A percentile compares a stretch with the other conserved stretches of the same genome.
These are phyloP conservation scores for Malurus alboscapulatus DNA, from an alignment of 2,113 vertebrate species.

Conservation along the genomic window DNA sequence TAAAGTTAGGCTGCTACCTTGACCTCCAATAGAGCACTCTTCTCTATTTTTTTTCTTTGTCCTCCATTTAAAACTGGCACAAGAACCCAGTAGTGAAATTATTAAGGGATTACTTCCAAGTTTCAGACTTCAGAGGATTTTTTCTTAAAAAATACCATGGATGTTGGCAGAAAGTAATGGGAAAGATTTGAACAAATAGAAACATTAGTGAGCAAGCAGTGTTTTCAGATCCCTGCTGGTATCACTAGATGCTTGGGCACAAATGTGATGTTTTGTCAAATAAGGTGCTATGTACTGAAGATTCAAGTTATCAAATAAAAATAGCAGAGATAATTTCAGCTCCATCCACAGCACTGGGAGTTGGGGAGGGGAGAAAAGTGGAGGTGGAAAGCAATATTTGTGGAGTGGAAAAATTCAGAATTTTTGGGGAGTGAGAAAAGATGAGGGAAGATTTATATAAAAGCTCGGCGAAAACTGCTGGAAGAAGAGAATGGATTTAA, in stretches of 20 bases:
- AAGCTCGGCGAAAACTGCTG: neutral
- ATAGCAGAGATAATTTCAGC: slow-evolving; percentile 35
- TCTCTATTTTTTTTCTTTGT: neutral
- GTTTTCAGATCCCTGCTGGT: neutral
- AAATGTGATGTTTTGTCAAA: slow-evolving; percentile 12
- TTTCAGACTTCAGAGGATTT: neutral
- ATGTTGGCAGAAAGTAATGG: neutral
- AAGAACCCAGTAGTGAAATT: neutral
- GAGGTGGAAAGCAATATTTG: slow-evolving; percentile 38
- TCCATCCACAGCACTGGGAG: neutral
- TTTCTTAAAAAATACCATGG: neutral
- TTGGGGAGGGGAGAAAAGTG: neutral
- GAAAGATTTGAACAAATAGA: slow-evolving; percentile 2
- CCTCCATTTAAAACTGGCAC: neutral
- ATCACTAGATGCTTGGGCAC: neutral
- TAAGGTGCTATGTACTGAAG: neutral
- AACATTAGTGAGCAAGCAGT: neutral
- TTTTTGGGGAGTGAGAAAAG: neutral
- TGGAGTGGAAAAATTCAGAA: slow-evolving; percentile 4
- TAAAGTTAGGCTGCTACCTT: slow-evolving; percentile 1
- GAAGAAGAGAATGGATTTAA: neutral
- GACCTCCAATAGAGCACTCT: neutral
- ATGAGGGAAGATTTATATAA: neutral
- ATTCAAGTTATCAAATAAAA: slow-evolving; percentile 28
- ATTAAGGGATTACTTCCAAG: neutral